Percentiles rank a stretch among this genome's conserved stretches.
These are phyloP conservation scores for Mamestra brassicae DNA, from an alignment of 2,888 invertebrate species.

Conservation along the genomic window DNA sequence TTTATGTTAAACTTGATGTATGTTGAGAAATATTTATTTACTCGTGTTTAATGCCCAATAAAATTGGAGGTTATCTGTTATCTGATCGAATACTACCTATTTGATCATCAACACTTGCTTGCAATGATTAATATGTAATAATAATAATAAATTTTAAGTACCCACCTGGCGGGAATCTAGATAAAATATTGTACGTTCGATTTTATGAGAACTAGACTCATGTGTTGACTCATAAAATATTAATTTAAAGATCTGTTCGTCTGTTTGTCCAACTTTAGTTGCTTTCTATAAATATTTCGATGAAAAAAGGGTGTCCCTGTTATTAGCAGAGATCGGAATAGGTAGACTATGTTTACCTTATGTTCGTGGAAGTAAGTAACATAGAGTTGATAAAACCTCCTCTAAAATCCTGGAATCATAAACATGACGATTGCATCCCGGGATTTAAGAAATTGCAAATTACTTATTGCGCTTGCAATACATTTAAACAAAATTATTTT, in stretches of 20 bases:
- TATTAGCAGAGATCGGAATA: no score
- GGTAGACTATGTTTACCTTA: no score
- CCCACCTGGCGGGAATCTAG: slow-evolving; percentile 12
- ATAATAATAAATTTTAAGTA: slow-evolving; percentile 32
- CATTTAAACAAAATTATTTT: no score
- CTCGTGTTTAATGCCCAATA: slow-evolving; percentile 54
- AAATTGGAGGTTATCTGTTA: slow-evolving; percentile 61
- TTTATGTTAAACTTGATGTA: slow-evolving; percentile 36
- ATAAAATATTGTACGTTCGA: slow-evolving; percentile 18
- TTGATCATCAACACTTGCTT: slow-evolving; percentile 57
- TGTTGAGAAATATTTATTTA: slow-evolving; percentile 56
- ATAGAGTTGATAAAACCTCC: no score
- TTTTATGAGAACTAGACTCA: slow-evolving; percentile 2
- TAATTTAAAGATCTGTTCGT: not conserved
- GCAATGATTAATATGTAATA: slow-evolving; percentile 43
- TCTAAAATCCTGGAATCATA: no score
- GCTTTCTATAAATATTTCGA: no score
- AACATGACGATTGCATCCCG: no score
- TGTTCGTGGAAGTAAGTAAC: no score
- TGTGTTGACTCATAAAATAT: not conserved
- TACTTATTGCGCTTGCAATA: no score
- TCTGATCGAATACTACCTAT: slow-evolving; percentile 60
- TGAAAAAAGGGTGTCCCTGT: no score
- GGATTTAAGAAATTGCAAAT: no score
- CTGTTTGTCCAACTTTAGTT: not conserved